These are phyloP conservation scores for Macrophya alboannulata DNA, from an alignment of 2,888 invertebrate genomes.

Conservation along the genomic window DNA sequence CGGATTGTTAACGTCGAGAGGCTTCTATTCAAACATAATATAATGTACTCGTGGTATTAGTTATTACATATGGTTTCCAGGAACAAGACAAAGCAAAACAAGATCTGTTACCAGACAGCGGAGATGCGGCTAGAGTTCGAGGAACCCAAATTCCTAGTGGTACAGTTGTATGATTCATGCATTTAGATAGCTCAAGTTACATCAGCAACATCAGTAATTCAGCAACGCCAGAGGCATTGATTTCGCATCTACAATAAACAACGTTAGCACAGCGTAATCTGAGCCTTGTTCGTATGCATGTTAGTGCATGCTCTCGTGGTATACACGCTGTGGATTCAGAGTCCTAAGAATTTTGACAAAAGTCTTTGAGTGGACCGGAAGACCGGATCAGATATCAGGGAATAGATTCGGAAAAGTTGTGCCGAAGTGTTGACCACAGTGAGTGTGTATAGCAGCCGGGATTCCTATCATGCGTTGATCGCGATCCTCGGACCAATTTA, in stretches of 20 bases:
- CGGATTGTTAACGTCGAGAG: background rate
- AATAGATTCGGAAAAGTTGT: slow-evolving; percentile 24
- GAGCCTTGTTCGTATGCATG: background rate
- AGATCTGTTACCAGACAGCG: background rate
- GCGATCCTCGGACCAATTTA: slow-evolving; percentile 23
- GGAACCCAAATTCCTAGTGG: background rate
- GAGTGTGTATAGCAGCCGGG: background rate
- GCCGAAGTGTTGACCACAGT: background rate
- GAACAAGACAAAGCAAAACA: slow-evolving; percentile 15
- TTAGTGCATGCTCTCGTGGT: background rate
- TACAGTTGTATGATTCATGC: slow-evolving; percentile 41
- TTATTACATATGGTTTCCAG: background rate
- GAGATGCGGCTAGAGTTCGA: slow-evolving; percentile 3
- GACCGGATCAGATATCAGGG: background rate
- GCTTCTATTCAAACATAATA: background rate
- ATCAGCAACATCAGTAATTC: slow-evolving; percentile 37
- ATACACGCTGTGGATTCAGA: background rate
- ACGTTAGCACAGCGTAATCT: background rate
- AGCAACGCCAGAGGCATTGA: slow-evolving; percentile 24
- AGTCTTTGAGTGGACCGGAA: background rate
- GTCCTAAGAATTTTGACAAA: background rate
- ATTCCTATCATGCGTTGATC: slow-evolving; percentile 25
- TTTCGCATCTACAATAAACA: slow-evolving; percentile 30
- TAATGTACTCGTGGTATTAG: background rate
- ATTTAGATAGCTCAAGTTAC: slow-evolving; percentile 41